These are phyloP conservation scores for Diplogasteroides magnus DNA, from an alignment of 1,140 invertebrate species.

Conservation along the genomic window DNA sequence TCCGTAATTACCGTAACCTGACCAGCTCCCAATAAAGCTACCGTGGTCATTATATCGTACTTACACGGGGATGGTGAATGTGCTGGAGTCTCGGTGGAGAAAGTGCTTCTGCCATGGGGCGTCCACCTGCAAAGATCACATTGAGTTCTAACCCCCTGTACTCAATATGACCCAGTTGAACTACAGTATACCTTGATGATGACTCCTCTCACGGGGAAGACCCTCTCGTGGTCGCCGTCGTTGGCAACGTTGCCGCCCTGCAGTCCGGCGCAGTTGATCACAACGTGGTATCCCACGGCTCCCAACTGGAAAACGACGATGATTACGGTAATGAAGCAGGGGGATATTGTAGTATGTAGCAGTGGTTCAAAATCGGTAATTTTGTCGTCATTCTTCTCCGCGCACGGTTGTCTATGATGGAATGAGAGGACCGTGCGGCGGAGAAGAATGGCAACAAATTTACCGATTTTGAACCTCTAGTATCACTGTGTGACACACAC, in stretches of 20 bases:
- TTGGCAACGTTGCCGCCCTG: slow-evolving; percentile 35
- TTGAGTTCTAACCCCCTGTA: no score
- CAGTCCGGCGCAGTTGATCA: slow-evolving; percentile 49
- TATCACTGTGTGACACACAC: neutral
- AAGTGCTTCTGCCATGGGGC: slow-evolving; percentile 38
- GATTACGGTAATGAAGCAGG: no score
- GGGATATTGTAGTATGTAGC: no score
- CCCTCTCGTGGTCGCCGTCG: slow-evolving; percentile 24
- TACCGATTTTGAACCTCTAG: no score
- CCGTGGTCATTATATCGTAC: neutral
- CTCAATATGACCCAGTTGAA: no score
- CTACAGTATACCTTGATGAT: no score
- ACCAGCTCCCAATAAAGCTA: neutral
- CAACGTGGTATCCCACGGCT: slow-evolving; percentile 34
- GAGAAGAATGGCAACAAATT: no score
- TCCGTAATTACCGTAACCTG: neutral
- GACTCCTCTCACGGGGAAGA: slow-evolving; percentile 28
- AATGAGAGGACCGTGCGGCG: neutral
- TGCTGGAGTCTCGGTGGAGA: slow-evolving; percentile 29
- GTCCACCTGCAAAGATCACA: no score
- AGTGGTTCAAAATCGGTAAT: no score
- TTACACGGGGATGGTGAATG: slow-evolving; percentile 35
- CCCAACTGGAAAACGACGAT: slow-evolving; percentile 18
- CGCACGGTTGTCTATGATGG: no score
- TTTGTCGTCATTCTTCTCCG: no score